Evolutionary conservation across 2,797 vertebrate genomes (phyloP).

Genomic region (Sciurus carolinensis): DNA sequence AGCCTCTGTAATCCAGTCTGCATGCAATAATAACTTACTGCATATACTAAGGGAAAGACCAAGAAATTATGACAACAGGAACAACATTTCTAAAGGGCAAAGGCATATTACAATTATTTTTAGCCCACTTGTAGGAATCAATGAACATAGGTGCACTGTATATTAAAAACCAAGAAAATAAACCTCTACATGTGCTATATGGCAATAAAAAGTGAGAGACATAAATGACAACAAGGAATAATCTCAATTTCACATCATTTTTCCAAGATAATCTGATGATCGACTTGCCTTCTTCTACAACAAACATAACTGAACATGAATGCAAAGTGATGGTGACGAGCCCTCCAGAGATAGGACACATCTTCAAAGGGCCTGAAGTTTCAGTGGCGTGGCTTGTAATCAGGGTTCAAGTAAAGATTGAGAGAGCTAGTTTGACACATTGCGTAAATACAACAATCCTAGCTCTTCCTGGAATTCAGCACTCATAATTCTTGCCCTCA

Average conservation of each 20-base stretch:
- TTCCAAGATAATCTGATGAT: neutral
- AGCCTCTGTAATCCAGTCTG: neutral
- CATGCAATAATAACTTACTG: neutral
- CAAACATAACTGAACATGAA: neutral
- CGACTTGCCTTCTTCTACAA: neutral
- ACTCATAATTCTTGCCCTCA: neutral
- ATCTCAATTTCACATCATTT: neutral
- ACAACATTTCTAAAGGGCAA: neutral
- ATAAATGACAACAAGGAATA: neutral
- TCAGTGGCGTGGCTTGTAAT: neutral
- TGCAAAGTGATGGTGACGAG: neutral
- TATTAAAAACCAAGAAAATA: neutral
- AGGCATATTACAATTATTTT: neutral
- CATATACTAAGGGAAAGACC: neutral
- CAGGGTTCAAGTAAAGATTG: neutral
- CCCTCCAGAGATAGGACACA: neutral
- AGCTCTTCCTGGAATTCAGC: neutral
- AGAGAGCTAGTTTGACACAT: neutral
- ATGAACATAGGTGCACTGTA: neutral
- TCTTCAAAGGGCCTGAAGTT: neutral
- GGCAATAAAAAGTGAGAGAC: neutral
- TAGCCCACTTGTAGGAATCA: neutral
- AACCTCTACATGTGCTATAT: neutral
- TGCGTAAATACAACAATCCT: neutral
- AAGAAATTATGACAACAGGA: neutral